Percentiles rank a stretch among this genome's conserved stretches.
Evolutionary conservation across 1,140 invertebrate genomes (phyloP).

Genomic region (Leguminivora glycinivorella): DNA sequence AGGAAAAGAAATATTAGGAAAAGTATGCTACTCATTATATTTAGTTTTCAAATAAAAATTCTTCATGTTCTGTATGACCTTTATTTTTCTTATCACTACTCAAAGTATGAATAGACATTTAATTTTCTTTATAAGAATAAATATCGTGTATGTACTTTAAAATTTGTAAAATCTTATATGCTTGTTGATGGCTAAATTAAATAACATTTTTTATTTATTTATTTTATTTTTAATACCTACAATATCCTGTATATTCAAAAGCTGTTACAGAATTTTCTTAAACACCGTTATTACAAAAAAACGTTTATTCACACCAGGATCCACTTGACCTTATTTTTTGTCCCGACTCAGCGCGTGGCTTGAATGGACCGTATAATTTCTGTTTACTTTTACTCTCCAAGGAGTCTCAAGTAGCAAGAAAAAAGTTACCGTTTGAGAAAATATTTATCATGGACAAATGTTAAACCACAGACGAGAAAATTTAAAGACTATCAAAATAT

Average conservation of each 20-base stretch:
- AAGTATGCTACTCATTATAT: too few relatives aligned
- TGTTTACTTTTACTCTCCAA: conserved; percentile 70
- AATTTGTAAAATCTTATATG: too few relatives aligned
- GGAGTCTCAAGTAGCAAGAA: conserved; percentile 55
- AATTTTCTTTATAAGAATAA: too few relatives aligned
- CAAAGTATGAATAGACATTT: too few relatives aligned
- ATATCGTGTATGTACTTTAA: too few relatives aligned
- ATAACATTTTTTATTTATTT: too few relatives aligned
- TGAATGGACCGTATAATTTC: conserved; percentile 71
- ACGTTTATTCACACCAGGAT: not conserved
- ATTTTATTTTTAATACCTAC: too few relatives aligned
- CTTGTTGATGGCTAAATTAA: too few relatives aligned
- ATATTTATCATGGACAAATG: conserved; percentile 63
- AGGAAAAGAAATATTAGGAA: too few relatives aligned
- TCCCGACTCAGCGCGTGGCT: conserved; percentile 53
- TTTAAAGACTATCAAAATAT: not conserved
- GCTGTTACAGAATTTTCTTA: not conserved
- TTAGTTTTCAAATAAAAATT: too few relatives aligned
- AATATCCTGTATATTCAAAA: not conserved
- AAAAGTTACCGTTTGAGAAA: conserved; percentile 65
- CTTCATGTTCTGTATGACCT: too few relatives aligned
- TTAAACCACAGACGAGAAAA: conserved; percentile 37
- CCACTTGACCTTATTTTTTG: conserved; percentile 37
- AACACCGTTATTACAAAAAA: not conserved
- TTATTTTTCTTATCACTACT: too few relatives aligned